Evolutionary conservation across 2,888 invertebrate species (phyloP).

Genomic region (Chorisops tibialis): DNA sequence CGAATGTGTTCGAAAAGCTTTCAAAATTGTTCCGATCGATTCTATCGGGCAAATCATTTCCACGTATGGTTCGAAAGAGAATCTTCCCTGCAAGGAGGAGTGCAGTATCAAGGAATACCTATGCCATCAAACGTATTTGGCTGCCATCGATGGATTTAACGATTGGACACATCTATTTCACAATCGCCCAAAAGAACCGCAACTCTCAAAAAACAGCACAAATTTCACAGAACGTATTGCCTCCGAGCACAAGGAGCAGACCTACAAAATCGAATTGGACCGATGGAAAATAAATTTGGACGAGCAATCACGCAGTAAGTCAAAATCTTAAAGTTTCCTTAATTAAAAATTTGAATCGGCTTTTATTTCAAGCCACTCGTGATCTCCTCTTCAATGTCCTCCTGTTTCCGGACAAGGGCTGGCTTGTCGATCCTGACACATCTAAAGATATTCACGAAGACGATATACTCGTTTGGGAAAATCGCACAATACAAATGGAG

Average conservation of each 20-base stretch:
- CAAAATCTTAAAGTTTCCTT: not conserved
- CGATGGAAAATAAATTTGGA: conserved; percentile 69
- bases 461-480: conserved; percentile 57
- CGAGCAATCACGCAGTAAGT: conserved; percentile 65
- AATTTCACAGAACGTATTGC: conserved; percentile 86
- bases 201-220: conserved; percentile 57
- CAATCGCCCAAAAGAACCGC: conserved; percentile 71
- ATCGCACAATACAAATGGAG: conserved; percentile 60
- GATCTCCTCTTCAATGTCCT: conserved; percentile 81
- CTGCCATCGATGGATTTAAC: conserved; percentile 82
- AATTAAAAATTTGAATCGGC: not conserved
- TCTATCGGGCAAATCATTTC: conserved; percentile 59
- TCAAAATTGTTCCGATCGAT: conserved; percentile 68
- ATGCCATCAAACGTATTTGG: conserved; percentile 82
- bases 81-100: conserved; percentile 54
- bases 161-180: conserved; percentile 85
- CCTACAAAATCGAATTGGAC: conserved; percentile 73
- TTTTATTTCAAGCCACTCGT: conserved; percentile 62
- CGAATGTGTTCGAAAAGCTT: conserved; percentile 75
- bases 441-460: conserved; percentile 53
- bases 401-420: conserved; percentile 84
- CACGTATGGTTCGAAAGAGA: conserved; percentile 50
- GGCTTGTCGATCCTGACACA: conserved; percentile 73
- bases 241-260: conserved; percentile 77
- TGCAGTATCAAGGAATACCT: conserved; percentile 73